These are phyloP conservation scores for Petrocephalus zakoni DNA, from an alignment of 2,113 vertebrate genomes.

Conservation along the genomic window DNA sequence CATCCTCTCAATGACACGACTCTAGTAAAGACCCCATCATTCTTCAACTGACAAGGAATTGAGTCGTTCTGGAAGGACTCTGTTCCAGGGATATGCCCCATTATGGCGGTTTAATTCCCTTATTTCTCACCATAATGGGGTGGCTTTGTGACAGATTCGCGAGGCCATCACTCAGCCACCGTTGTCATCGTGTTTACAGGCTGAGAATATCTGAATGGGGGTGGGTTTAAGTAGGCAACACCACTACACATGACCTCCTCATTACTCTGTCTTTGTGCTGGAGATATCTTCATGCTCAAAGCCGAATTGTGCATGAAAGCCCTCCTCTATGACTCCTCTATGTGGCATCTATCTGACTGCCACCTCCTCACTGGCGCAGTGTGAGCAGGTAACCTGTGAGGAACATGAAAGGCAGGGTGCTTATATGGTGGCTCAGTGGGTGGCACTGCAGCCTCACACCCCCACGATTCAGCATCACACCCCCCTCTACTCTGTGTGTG, in stretches of 20 bases:
- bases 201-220: background rate
- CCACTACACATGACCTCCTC: background rate
- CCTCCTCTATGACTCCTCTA: background rate
- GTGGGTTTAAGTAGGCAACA: background rate
- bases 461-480: background rate
- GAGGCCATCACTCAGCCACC: slow-evolving; percentile 26
- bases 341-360: background rate
- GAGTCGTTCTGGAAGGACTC: slow-evolving; percentile 14
- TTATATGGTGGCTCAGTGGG: background rate
- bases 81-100: slow-evolving; percentile 2
- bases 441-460: background rate
- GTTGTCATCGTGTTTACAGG: slow-evolving; percentile 19
- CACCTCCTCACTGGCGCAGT: background rate
- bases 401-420: background rate
- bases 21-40: background rate
- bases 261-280: background rate
- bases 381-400: background rate
- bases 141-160: slow-evolving; percentile 22
- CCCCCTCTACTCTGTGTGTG: background rate
- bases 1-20: background rate
- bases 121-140: slow-evolving; percentile 14
- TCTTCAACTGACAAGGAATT: slow-evolving; percentile 4
- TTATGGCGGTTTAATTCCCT: slow-evolving; percentile 13
- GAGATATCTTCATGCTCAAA: background rate
- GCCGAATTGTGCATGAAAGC: background rate